Percentiles rank a stretch among this genome's conserved stretches.
phyloP scores from a whole-genome alignment of 2,888 invertebrate species.

The Oligia latruncula region DNA sequence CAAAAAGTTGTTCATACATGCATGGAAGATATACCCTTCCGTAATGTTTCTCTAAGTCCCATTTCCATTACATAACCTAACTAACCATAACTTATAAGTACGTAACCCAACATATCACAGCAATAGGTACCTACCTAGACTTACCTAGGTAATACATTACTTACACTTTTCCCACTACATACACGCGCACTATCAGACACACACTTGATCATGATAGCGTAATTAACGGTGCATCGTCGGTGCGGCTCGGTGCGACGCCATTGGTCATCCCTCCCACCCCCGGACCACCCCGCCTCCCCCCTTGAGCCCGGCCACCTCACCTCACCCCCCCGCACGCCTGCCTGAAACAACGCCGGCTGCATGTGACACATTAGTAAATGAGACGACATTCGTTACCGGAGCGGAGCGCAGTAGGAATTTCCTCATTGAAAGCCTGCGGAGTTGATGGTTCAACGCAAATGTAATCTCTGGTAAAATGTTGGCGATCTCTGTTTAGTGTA shows the following conservation, averaged over 20 bases:
- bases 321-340: constrained; percentile 69
- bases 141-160: constrained; percentile 8
- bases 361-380: constrained; percentile 91
- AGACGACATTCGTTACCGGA: constrained; percentile 90
- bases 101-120: not conserved
- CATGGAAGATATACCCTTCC: not conserved
- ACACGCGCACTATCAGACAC: constrained; percentile 46
- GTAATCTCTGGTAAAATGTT: constrained; percentile 57
- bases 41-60: not conserved
- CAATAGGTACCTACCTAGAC: constrained; percentile 4
- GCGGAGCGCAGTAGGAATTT: constrained; percentile 84
- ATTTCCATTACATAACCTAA: not conserved
- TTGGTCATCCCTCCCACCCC: constrained; percentile 81
- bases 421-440: constrained; percentile 74
- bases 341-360: constrained; percentile 89
- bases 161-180: constrained; percentile 34
- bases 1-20: not conserved
- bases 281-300: constrained; percentile 57
- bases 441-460: constrained; percentile 57
- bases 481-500: constrained; percentile 36
- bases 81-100: not conserved
- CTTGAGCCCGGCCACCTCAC: constrained; percentile 51
- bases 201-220: constrained; percentile 73
- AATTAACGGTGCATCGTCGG: constrained; percentile 84
- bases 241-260: constrained; percentile 77